phyloP scores from a whole-genome alignment of 2,797 vertebrate genomes.

The Benthosema pterotum region DNA sequence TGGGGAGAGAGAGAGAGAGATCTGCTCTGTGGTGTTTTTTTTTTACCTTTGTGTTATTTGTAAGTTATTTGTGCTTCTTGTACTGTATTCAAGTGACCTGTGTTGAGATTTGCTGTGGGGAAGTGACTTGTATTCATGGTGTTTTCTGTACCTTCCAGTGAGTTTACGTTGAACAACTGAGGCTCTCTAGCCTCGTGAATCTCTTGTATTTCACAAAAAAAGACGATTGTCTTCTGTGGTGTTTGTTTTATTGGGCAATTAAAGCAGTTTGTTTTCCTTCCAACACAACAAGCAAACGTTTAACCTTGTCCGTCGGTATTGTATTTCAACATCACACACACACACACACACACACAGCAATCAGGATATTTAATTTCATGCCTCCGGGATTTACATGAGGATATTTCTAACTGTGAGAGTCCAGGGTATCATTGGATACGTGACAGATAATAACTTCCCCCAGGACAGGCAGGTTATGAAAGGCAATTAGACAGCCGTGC shows the following conservation, averaged over 20 bases:
- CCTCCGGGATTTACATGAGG: slow-evolving; percentile 56
- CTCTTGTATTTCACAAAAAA: no score
- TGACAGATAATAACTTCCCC: slow-evolving; percentile 67
- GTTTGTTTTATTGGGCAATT: slow-evolving; percentile 34
- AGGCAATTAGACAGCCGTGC: slow-evolving; percentile 68
- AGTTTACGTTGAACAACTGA: no score
- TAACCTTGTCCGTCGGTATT: slow-evolving; percentile 9
- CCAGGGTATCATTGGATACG: slow-evolving; percentile 35
- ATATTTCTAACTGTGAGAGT: slow-evolving; percentile 34
- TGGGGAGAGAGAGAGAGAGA: no score
- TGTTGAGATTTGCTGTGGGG: no score
- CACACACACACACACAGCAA: slow-evolving; percentile 46
- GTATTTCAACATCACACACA: slow-evolving; percentile 36
- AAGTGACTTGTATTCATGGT: no score
- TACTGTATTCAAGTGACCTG: no score
- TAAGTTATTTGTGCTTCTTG: no score
- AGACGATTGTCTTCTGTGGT: neutral
- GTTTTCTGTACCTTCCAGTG: no score
- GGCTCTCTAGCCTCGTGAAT: no score
- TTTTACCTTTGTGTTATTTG: no score
- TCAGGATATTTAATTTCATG: slow-evolving; percentile 36
- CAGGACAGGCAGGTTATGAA: slow-evolving; percentile 53
- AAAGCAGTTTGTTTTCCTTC: slow-evolving; percentile 17
- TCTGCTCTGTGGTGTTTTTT: no score
- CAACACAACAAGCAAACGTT: neutral